These are phyloP conservation scores for Cheilosia scutellata DNA, from an alignment of 2,888 invertebrate species.

Conservation along the genomic window DNA sequence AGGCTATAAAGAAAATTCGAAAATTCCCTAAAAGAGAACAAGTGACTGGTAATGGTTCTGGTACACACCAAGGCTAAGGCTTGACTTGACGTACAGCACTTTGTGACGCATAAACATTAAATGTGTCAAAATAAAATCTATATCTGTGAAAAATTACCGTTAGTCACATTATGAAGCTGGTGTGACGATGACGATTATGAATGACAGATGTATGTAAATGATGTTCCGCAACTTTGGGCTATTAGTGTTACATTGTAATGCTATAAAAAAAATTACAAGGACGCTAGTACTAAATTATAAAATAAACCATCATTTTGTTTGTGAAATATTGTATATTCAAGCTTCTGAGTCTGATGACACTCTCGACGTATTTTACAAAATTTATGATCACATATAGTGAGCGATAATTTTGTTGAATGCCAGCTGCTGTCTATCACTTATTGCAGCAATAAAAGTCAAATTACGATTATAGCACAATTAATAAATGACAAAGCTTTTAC, in stretches of 20 bases:
- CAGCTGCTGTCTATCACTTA: constrained; percentile 74
- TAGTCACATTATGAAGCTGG: background rate
- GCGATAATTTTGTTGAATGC: constrained; percentile 48
- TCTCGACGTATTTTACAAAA: background rate
- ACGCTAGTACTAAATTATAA: background rate
- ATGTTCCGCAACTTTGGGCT: too few species aligned
- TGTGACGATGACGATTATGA: background rate
- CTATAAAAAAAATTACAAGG: background rate
- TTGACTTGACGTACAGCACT: constrained; percentile 46
- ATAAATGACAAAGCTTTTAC: constrained; percentile 64
- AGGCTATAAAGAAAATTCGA: constrained; percentile 35
- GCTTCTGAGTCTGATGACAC: constrained; percentile 1
- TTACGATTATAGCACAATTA: constrained; percentile 64
- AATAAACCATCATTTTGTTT: background rate
- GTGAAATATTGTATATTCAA: background rate
- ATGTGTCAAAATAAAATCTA: constrained; percentile 9
- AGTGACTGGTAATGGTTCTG: background rate
- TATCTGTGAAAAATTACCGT: background rate
- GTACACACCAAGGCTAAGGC: background rate
- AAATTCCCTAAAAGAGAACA: constrained; percentile 49
- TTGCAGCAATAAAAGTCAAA: constrained; percentile 65
- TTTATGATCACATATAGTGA: constrained; percentile 24
- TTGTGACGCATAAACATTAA: constrained; percentile 49
- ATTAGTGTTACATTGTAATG: background rate
- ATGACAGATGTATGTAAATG: background rate